Evolutionary conservation across 2,888 invertebrate genomes (phyloP).

Genomic region (Thecophora atra): DNA sequence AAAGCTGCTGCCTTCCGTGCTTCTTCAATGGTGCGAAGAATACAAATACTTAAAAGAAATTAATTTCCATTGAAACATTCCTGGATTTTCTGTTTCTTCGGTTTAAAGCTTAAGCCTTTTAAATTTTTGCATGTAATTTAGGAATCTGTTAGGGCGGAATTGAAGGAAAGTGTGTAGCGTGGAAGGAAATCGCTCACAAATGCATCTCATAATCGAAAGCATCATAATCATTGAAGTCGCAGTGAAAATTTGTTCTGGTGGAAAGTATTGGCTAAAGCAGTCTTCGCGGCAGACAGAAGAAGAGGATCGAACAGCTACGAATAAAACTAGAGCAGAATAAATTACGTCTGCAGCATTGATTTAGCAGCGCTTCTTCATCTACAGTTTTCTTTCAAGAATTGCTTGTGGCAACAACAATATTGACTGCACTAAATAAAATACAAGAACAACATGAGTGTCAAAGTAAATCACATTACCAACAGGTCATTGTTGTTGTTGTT

Average conservation of each 20-base stretch:
- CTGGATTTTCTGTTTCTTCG: too few species aligned
- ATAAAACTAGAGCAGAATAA: not conserved
- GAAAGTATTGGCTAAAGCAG: constrained; percentile 17
- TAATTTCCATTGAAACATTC: too few species aligned
- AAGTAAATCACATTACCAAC: constrained; percentile 22
- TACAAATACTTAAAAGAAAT: too few species aligned
- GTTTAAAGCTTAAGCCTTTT: too few species aligned
- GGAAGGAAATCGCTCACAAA: too few species aligned
- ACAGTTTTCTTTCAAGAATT: not conserved
- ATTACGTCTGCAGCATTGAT: not conserved
- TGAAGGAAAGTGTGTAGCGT: too few species aligned
- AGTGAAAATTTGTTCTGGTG: constrained; percentile 17
- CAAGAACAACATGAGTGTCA: constrained; percentile 12
- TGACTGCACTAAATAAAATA: constrained; percentile 12
- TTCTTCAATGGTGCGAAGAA: constrained; percentile 47
- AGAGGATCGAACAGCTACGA: not conserved
- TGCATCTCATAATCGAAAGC: not conserved
- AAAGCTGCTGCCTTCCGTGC: constrained; percentile 44
- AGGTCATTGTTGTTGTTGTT: constrained; percentile 4
- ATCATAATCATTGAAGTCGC: constrained; percentile 5
- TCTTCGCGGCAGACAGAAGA: not conserved
- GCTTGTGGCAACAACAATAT: constrained; percentile 4
- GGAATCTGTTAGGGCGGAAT: too few species aligned
- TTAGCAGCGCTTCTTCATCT: constrained; percentile 8
- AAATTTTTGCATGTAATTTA: too few species aligned